phyloP scores from a whole-genome alignment of 2,797 vertebrate species.

The Chelon auratus region DNA sequence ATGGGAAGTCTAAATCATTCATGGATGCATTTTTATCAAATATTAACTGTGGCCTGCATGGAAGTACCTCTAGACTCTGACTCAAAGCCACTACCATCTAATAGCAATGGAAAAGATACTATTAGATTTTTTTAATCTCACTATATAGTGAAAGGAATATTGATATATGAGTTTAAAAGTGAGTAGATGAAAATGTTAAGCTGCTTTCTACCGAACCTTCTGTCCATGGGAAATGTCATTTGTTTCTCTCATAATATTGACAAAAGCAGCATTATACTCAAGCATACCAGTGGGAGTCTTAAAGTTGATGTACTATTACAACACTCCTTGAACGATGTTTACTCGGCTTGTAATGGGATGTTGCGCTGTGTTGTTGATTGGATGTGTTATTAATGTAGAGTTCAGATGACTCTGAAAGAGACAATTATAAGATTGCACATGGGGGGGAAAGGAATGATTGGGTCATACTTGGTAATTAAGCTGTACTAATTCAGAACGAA shows the following conservation, averaged over 20 bases:
- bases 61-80: slow-evolving; percentile 8
- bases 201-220: slow-evolving; percentile 16
- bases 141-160: not conserved
- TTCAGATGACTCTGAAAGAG: not conserved
- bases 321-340: slow-evolving; percentile 14
- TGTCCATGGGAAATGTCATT: slow-evolving; percentile 27
- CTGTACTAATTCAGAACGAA: slow-evolving; percentile 1
- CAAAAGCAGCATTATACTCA: slow-evolving; percentile 26
- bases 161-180: slow-evolving; percentile 26
- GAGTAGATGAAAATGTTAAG: slow-evolving; percentile 27
- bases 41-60: slow-evolving; percentile 6
- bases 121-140: not conserved
- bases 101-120: slow-evolving; percentile 15
- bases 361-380: slow-evolving; percentile 6
- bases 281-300: slow-evolving; percentile 1
- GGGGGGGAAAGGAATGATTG: not conserved
- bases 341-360: slow-evolving; percentile 18
- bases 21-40: not conserved
- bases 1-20: not conserved
- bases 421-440: not conserved
- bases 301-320: slow-evolving; percentile 36
- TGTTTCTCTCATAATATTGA: slow-evolving; percentile 30
- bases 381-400: slow-evolving; percentile 21
- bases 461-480: slow-evolving; percentile 19
- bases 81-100: slow-evolving; percentile 16